Conservation (phyloP, 1,140 invertebrate species). For the Neelides sp. region DNA sequence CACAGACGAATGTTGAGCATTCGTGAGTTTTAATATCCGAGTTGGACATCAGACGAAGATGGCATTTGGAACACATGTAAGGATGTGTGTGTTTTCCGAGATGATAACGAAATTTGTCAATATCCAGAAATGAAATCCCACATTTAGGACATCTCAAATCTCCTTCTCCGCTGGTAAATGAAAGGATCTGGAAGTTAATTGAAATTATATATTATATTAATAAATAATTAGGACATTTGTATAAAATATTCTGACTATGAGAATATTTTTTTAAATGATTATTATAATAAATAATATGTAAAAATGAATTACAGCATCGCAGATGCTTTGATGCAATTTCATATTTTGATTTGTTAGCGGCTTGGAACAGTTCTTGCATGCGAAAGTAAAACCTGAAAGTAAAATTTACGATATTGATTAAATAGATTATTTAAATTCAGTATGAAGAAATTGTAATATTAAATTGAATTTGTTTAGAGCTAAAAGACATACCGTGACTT, state of each 20-base stretch:
- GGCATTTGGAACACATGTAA: constrained; percentile 36
- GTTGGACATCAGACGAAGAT: constrained; percentile 31
- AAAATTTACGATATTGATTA: too few relatives aligned
- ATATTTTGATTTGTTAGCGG: background rate
- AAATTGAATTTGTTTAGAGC: too few relatives aligned
- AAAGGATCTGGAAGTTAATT: constrained; percentile 1
- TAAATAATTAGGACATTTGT: too few relatives aligned
- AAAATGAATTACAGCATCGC: constrained; percentile 10
- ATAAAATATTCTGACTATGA: background rate
- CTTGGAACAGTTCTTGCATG: constrained; percentile 14
- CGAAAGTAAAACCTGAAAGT: background rate
- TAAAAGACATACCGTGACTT: too few relatives aligned
- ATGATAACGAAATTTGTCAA: constrained; percentile 33
- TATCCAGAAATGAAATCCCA: constrained; percentile 8
- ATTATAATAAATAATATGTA: background rate
- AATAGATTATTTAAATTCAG: too few relatives aligned
- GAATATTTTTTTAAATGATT: background rate
- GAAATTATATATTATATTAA: background rate
- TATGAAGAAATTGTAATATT: too few relatives aligned
- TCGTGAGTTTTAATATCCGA: constrained; percentile 15
- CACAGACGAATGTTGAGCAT: constrained; percentile 8
- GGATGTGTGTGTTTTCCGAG: constrained; percentile 37
- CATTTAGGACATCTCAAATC: constrained; percentile 15
- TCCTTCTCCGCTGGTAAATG: background rate
- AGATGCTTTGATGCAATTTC: constrained; percentile 13